Evolutionary conservation across 2,113 vertebrate species (phyloP).

Genomic region (Oxyruncus cristatus): DNA sequence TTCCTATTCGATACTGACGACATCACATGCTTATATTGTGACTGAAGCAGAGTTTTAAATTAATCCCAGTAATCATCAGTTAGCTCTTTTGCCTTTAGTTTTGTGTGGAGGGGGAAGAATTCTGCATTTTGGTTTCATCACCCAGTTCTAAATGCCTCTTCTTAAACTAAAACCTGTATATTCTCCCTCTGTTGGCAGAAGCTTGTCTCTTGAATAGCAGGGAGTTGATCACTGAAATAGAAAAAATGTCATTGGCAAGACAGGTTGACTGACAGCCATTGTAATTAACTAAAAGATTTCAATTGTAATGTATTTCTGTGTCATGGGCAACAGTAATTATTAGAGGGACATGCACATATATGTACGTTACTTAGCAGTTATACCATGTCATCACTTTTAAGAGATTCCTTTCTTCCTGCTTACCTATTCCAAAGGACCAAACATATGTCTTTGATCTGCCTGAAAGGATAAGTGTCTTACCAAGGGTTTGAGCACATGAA

Average conservation of each 20-base stretch:
- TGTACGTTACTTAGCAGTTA: not conserved
- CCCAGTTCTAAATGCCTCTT: not conserved
- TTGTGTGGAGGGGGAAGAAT: not conserved
- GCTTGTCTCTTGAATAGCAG: not conserved
- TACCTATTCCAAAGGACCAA: conserved; percentile 27
- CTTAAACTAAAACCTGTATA: not conserved
- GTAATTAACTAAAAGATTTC: conserved; percentile 25
- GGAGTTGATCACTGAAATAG: not conserved
- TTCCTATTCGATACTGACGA: not conserved
- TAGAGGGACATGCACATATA: not conserved
- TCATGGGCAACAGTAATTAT: not conserved
- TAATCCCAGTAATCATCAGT: not conserved
- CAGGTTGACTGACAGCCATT: conserved; percentile 14
- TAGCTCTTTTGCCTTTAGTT: not conserved
- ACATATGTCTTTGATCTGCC: conserved; percentile 54
- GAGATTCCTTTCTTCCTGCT: not conserved
- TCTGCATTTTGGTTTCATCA: not conserved
- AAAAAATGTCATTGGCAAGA: not conserved
- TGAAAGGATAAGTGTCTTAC: conserved; percentile 34
- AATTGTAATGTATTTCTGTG: not conserved
- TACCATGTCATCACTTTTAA: not conserved
- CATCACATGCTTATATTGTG: not conserved
- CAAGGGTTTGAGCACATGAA: conserved; percentile 28
- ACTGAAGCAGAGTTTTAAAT: not conserved
- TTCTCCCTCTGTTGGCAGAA: not conserved